Evolutionary conservation across 2,888 invertebrate species (phyloP), one percentile per base, ranked within the genome.

Genomic region (Nomada fabriciana): DNA sequence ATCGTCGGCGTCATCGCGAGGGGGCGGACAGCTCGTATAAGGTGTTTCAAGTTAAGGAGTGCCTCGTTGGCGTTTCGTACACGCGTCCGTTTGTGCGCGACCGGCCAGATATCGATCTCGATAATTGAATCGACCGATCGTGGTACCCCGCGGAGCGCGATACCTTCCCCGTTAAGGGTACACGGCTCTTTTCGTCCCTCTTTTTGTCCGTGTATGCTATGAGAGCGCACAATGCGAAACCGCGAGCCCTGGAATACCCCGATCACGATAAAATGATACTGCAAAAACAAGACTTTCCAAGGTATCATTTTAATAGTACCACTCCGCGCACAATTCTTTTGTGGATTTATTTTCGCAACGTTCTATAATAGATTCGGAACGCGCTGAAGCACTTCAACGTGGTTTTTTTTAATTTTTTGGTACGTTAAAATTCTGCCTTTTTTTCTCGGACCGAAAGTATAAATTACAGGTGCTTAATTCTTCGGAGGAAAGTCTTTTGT

Each of bases 71-170:
- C 60, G 70, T 68, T 74, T 68, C 53, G 61, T 80, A 79, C 71
- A 59, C 76, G 75, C 74, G 69, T 67, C 65, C 67, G 74, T 79
- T 57, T 72, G 64, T 81, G 76, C 72, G 69, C 71, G 69, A 70
- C 70, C 65, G 67, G 36, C 29, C 82, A 87, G 93, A 93, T 93
- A 93, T 83, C 89, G 90, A 93, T 93, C 93, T 89, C 89, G 89
- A 91, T 93, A 93, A 93, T 93, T 93, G 93, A 93, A 93, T 93
- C 92, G 90, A 86, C 82, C 88, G 89, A 90, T 90, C 88, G 89
- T 84, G 83, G 76, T 72, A 88, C 84, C 91, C 91, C 89, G 89
- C 88, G 47, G 90, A 29, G 83, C 68, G 65, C 71, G 82, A 79
- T 82, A 70, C 76, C 60, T 69, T 67, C 70, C 81, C 74, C 83